Base-by-base conservation (phyloP, 2,113 vertebrate genomes). In the Semnornis frantzii region DNA sequence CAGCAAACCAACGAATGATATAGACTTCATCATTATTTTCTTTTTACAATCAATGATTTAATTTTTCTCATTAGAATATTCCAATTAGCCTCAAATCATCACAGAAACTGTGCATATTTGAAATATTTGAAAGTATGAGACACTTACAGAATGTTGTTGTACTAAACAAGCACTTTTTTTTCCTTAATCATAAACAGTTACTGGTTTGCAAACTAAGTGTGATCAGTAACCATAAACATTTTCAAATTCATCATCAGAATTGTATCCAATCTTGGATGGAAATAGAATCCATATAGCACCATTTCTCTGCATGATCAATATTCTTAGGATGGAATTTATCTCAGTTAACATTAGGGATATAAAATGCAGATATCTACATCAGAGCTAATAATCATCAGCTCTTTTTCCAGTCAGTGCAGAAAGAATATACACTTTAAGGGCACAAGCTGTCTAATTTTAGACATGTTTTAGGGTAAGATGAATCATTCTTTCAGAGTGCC, bases 381-480 rank as follows among this genome's bases (percentile, higher is more conserved):
- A 94, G 10, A 74, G 11, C 52, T 87, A 66, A 90, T 95, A 69
- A 60, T 21, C 68, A 71, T 92, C 90, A 91, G 31, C 33, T 71
- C 52, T 95, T 89, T 52, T 83, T 63, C 72, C 80, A 57, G 30
- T 76, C 60, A 68, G 8, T 77, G 60, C 57, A 91, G 85, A 94
- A 95, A 95, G 94, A 94, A 8, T 66, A 77, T 0, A 1, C 12
- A 60, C 24, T 95, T 95, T 74, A 42, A 94, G 85, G 90, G 90
- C 42, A 52, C 46, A 80, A 85, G 57, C 60, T 94, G 50, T 91
- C 87, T 93, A 87, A 86, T 83, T 93, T 83, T 83, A 82, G 42
- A 63, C 15, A 13, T 73, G 42, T 85, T 95, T 95, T 91, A 74
- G 72, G 71, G 80, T 90, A 52, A 52, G 23, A 52, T 52, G 23